Conservation (phyloP, 2,113 vertebrate genomes). For the Uropsilus gracilis region DNA sequence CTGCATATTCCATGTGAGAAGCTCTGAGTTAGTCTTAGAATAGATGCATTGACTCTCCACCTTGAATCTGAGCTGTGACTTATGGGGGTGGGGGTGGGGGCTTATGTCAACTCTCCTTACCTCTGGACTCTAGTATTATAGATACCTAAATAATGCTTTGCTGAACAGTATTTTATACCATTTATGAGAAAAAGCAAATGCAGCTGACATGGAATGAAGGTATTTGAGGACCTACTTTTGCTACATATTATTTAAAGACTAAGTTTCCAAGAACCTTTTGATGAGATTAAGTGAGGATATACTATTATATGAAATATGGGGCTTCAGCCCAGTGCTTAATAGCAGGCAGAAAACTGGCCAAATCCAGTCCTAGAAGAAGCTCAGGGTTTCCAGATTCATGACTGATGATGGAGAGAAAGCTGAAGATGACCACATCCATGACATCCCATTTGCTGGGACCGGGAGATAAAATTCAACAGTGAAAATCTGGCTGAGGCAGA, state of each 20-base stretch:
- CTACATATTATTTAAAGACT: too few species aligned
- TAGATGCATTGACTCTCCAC: background rate
- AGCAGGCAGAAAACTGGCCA: background rate
- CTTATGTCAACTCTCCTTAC: background rate
- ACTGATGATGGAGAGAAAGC: background rate
- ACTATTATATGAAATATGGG: background rate
- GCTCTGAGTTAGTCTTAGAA: background rate
- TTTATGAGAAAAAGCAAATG: too few species aligned
- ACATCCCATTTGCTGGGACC: background rate
- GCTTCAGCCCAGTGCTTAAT: background rate
- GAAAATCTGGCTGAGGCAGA: background rate
- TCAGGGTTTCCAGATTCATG: background rate
- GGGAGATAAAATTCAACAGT: slow-evolving; percentile 1
- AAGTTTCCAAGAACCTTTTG: too few species aligned
- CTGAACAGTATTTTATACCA: too few species aligned
- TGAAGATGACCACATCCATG: background rate
- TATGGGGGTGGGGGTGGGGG: too few species aligned
- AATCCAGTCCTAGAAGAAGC: background rate
- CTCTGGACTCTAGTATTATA: background rate
- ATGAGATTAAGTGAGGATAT: too few species aligned
- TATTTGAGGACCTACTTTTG: too few species aligned
- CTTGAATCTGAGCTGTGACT: background rate
- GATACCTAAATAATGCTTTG: too few species aligned
- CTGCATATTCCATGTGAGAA: background rate
- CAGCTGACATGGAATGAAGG: too few species aligned